Evolutionary conservation across 2,888 invertebrate species (phyloP), one percentile per base, ranked within the genome.

Genomic region (Polydrusus cervinus): DNA sequence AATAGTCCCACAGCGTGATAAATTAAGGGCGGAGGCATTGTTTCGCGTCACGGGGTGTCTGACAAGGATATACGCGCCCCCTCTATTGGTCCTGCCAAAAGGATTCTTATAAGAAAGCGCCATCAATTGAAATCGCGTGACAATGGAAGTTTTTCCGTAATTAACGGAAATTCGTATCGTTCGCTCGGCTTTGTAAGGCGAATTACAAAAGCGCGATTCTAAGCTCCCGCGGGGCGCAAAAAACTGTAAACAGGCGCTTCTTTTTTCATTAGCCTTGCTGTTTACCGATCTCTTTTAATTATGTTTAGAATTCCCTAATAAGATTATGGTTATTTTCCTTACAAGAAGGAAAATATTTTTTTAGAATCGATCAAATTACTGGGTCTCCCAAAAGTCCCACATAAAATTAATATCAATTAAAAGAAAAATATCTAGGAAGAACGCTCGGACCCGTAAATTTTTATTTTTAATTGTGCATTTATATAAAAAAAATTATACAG

Each of bases 1-100:
- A 85, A 85, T 84, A 82, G 84, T 86, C 86, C 86, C 84, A 84
- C 83, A 82, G 86, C 82, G 86, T 86, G 86, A 86, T 86, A 86
- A 86, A 86, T 86, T 86, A 86, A 84, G 85, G 85, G 83, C 81
- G 82, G 83, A 81, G 80, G 83, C 84, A 86, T 86, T 86, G 86
- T 86, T 86, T 86, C 85, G 85, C 84, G 80, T 84, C 84, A 81
- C 80, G 83, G 84, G 85, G 83, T 80, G 84, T 78, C 83, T 86
- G 86, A 86, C 86, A 86, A 85, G 84, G 86, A 86, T 86, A 86
- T 85, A 86, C 84, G 84, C 84, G 81, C 80, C 82, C 34, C 84
- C 81, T 79, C 80, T 80, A 80, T 81, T 76, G 81, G 82, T 82
- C 81, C 81, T 82, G 80, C 80, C 81, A 81, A 83, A 47, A 85